A percentile compares a stretch with the other conserved stretches of the same genome.
These are phyloP conservation scores for Falcaria lacertinaria DNA, from an alignment of 2,888 invertebrate species.

Conservation along the genomic window DNA sequence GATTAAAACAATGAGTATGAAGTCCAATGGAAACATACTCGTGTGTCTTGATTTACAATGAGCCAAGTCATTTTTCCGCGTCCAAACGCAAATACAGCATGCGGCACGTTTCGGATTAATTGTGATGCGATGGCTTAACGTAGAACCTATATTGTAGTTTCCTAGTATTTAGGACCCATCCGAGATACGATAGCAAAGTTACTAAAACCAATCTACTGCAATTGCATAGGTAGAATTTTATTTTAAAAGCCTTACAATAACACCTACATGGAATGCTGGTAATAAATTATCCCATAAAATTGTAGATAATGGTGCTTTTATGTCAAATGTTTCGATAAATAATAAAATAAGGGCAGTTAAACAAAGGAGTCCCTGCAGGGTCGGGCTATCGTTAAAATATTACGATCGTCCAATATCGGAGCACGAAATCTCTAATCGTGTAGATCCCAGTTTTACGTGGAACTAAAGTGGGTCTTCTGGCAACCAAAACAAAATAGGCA, in stretches of 20 bases:
- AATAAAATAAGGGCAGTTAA: constrained; percentile 72
- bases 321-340: constrained; percentile 73
- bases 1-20: not conserved
- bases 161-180: too few species aligned
- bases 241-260: not conserved
- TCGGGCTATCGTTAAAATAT: constrained; percentile 71
- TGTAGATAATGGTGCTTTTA: constrained; percentile 62
- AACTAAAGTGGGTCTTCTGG: constrained; percentile 43
- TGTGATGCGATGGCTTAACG: not conserved
- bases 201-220: too few species aligned
- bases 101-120: not conserved
- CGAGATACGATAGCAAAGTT: too few species aligned
- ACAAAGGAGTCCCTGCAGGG: constrained; percentile 60
- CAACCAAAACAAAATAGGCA: constrained; percentile 44
- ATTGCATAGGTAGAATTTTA: too few species aligned
- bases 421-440: constrained; percentile 73
- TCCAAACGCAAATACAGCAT: not conserved
- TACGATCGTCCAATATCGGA: constrained; percentile 72
- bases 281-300: constrained; percentile 65
- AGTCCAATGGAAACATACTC: not conserved
- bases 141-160: too few species aligned
- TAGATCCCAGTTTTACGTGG: constrained; percentile 55
- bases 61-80: not conserved
- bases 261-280: not conserved
- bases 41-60: not conserved